Base-by-base conservation (phyloP, 2,797 vertebrate species). In the Premnoplex brunnescens region DNA sequence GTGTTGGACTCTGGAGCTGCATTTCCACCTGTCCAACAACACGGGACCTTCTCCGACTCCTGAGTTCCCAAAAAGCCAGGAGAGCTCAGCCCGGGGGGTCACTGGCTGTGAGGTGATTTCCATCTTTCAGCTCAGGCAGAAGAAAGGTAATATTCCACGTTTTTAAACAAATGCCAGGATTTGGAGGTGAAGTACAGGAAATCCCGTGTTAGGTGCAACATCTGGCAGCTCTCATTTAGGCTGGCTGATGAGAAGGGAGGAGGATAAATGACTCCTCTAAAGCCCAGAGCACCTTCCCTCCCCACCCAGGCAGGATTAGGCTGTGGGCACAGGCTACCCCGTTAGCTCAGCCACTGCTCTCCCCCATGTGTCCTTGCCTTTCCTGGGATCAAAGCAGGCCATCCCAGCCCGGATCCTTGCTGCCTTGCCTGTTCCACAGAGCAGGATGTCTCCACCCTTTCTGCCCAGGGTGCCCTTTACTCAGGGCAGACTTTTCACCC, bases 131-230 rank as follows among this genome's bases (percentile, higher is more conserved):
- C 48, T 62, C 59, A 20, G 63, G 48, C 54, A 67, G 26, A 24
- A 46, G 41, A 28, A 75, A 75, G 77, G 80, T 6, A 66, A 81
- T 1, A 51, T 4, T 75, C 54, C 69, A 2, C 5, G 27, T 8
- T 39, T 86, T 60, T 23, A 43, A 91, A 66, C 78, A 76, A 63
- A 63, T 67, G 41, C 44, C 21, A 23, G 87, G 75, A 71, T 71
- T 5, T 64, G 76, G 54, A 67, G 79, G 79, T 52, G 60, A 89
- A 95, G 82, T 23, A 41, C 74, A 89, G 87, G 87, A 94, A 92
- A 94, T 85, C 56, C 44, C 2, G 0, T 5, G 60, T 49, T 30
- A 89, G 89, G 64, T 85, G 89, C 1, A 6, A 88, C 91, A 93
- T 64, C 78, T 91, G 91, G 64, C 82, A 85, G 39, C 32, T 75